These are phyloP conservation scores for Xiphophorus couchianus DNA, from an alignment of 2,113 vertebrate genomes.

Conservation along the genomic window DNA sequence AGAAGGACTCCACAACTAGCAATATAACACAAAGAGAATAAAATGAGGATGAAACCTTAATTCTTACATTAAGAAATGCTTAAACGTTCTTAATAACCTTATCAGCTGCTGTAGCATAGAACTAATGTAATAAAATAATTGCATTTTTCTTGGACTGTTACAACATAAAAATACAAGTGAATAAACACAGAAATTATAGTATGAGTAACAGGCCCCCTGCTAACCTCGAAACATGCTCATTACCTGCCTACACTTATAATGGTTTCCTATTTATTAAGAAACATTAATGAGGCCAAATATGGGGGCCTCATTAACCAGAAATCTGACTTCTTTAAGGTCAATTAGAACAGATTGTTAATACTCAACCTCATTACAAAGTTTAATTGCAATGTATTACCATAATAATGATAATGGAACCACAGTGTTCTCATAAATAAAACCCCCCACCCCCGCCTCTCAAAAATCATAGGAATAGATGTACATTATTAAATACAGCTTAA, in stretches of 20 bases:
- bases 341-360: slow-evolving; percentile 66
- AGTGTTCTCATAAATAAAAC: slow-evolving; percentile 51
- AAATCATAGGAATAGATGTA: slow-evolving; percentile 21
- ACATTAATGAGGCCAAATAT: slow-evolving; percentile 68
- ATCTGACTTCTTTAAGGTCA: slow-evolving; percentile 67
- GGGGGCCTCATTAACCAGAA: slow-evolving; percentile 60
- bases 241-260: slow-evolving; percentile 52
- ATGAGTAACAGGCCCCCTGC: slow-evolving; percentile 8
- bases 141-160: neutral
- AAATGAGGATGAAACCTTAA: neutral
- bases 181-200: slow-evolving; percentile 20
- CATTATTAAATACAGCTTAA: slow-evolving; percentile 17
- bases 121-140: slow-evolving; percentile 27
- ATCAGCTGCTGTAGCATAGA: neutral
- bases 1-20: slow-evolving; percentile 92
- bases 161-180: slow-evolving; percentile 20
- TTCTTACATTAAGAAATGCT: slow-evolving; percentile 14
- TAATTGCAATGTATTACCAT: slow-evolving; percentile 61
- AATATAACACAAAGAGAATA: slow-evolving; percentile 22
- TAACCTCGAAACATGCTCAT: slow-evolving; percentile 31
- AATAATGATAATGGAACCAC: slow-evolving; percentile 63
- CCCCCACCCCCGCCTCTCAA: slow-evolving; percentile 2
- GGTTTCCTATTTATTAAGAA: slow-evolving; percentile 54
- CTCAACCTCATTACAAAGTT: slow-evolving; percentile 62
- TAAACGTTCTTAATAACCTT: slow-evolving; percentile 16